A percentile compares a stretch with the other conserved stretches of the same genome.
Evolutionary conservation across 2,797 vertebrate genomes (phyloP).

Genomic region (Chaetodon trifasciatus): DNA sequence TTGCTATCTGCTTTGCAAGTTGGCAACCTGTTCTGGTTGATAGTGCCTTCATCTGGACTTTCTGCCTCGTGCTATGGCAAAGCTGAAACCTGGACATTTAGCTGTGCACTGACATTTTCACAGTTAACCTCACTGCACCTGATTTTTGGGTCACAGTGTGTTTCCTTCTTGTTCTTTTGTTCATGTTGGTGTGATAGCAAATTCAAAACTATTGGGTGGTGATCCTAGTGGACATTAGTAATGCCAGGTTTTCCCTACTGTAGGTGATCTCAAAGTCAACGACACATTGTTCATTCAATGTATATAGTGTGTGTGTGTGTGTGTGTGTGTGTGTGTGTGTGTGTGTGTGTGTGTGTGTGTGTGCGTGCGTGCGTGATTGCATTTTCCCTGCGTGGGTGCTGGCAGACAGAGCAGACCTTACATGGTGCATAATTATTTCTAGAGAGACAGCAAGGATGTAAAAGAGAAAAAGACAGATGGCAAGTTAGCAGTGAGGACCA

Average conservation of each 20-base stretch:
- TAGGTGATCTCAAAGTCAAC: conserved; percentile 32
- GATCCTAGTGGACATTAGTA: neutral
- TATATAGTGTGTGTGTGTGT: neutral
- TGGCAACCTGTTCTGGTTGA: conserved; percentile 2
- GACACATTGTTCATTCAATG: neutral
- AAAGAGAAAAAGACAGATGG: conserved; percentile 13
- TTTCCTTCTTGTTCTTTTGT: neutral
- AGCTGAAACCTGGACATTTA: neutral
- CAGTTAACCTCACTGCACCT: neutral
- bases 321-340: neutral
- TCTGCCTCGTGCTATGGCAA: neutral
- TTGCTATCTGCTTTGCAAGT: neutral
- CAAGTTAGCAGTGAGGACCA: neutral
- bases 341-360: neutral
- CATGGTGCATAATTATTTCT: conserved; percentile 28
- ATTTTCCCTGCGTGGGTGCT: conserved; percentile 17
- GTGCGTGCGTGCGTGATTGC: neutral
- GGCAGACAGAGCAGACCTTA: conserved; percentile 18
- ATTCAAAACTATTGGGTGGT: neutral
- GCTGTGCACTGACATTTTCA: conserved; percentile 14
- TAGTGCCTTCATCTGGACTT: neutral
- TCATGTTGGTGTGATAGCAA: neutral
- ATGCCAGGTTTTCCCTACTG: conserved; percentile 13
- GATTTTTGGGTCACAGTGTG: conserved; percentile 12
- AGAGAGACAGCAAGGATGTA: neutral